Conservation (phyloP, 30 jellyfish, hydroid and myxozoan genomes). For the Hydractinia echinata region DNA sequence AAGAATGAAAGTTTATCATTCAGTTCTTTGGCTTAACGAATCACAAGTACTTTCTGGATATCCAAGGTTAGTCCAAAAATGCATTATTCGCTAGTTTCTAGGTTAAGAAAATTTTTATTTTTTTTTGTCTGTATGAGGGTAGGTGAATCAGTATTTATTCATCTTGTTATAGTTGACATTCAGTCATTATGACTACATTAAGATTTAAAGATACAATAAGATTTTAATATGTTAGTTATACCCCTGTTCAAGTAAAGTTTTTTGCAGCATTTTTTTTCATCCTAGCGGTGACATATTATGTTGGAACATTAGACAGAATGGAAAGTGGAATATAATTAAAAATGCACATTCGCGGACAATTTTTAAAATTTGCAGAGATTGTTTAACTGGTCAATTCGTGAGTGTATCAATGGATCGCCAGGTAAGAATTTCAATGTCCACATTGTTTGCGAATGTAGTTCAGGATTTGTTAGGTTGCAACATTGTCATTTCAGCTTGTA, state of each 20-base stretch:
- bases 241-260: neutral
- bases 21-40: conserved; percentile 65
- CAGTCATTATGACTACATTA: no score
- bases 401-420: conserved; percentile 87
- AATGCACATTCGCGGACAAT: conserved; percentile 71
- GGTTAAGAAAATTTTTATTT: no score
- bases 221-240: no score
- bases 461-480: no score
- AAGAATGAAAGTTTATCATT: conserved; percentile 47
- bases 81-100: no score
- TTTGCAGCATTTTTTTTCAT: neutral
- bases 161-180: no score
- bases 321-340: conserved; percentile 37
- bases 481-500: conserved; percentile 16
- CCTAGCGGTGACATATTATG: conserved; percentile 75
- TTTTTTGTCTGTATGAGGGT: no score
- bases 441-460: neutral
- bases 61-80: conserved; percentile 40
- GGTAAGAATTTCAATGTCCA: conserved; percentile 29
- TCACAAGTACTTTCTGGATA: conserved; percentile 46
- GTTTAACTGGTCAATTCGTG: conserved; percentile 30
- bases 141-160: no score
- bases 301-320: conserved; percentile 52
- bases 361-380: conserved; percentile 43
- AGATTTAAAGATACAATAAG: no score